phyloP scores from a whole-genome alignment of 2,797 vertebrate genomes.

The Tauraco hartlaubi region DNA sequence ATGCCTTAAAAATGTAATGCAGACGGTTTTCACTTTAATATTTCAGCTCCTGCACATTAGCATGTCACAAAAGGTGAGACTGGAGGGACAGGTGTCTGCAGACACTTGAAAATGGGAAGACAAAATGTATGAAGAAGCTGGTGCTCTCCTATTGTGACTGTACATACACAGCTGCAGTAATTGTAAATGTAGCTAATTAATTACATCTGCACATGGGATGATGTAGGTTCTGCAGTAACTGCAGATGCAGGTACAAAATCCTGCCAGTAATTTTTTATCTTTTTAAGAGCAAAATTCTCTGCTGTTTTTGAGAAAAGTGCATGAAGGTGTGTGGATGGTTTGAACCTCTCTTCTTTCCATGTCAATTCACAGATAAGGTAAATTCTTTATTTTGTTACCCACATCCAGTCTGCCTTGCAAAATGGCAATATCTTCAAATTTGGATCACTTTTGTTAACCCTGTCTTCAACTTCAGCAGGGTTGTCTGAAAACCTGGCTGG shows the following conservation, averaged over 20 bases:
- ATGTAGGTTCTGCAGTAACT: neutral
- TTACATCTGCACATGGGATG: constrained; percentile 11
- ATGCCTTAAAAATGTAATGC: neutral
- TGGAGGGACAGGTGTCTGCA: constrained; percentile 46
- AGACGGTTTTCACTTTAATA: constrained; percentile 13
- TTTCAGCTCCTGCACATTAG: constrained; percentile 44
- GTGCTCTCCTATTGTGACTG: neutral
- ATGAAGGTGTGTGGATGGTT: neutral
- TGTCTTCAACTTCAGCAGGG: neutral
- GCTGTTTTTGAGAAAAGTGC: neutral
- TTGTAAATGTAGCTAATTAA: constrained; percentile 43
- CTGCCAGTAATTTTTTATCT: constrained; percentile 4
- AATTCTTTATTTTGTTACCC: constrained; percentile 5
- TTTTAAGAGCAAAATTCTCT: neutral
- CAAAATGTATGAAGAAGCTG: neutral
- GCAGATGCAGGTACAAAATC: neutral
- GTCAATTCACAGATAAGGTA: neutral
- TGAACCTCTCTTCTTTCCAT: neutral
- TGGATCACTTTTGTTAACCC: neutral
- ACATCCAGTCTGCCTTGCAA: neutral
- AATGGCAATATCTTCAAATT: neutral
- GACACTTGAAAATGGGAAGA: constrained; percentile 16
- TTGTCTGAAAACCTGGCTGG: neutral
- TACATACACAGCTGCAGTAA: constrained; percentile 17
- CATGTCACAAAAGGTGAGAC: constrained; percentile 54